Base-by-base conservation (phyloP, 2,113 vertebrate genomes). In the Lophochroa leadbeateri region DNA sequence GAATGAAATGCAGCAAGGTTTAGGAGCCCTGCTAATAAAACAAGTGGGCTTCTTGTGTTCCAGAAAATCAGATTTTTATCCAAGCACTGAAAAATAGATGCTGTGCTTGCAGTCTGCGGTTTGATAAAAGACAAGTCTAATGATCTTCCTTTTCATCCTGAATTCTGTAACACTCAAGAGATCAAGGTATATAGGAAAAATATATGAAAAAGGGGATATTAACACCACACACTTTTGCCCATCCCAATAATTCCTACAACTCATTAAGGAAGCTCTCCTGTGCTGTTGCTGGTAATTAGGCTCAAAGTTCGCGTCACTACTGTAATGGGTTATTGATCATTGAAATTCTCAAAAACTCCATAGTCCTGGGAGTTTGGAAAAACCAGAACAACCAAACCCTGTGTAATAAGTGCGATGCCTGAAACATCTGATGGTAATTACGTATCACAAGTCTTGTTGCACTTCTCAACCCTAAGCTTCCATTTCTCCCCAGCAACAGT, bases 301-400 rank as follows among this genome's bases (percentile, higher is more conserved):
- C 90, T 81, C 83, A 70, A 63, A 81, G 81, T 39, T 35, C 68
- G 46, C 88, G 90, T 93, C 97, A 87, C 88, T 63, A 17, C 21
- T 96, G 77, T 94, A 96, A 97, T 94, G 89, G 96, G 76, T 96
- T 98, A 98, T 97, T 94, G 98, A 98, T 96, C 88, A 74, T 79
- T 78, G 33, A 91, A 93, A 74, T 81, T 94, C 86, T 82, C 67
- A 16, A 85, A 96, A 94, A 94, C 95, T 87, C 96, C 90, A 87
- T 44, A 88, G 83, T 81, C 96, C 78, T 28, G 7, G 39, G 20
- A 81, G 55, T 76, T 89, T 41, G 71, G 64, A 1, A 7, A 65
- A 28, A 69, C 15, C 61, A 58, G 86, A 64, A 17, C 21, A 14
- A 28, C 53, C 29, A 65, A 81, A 28, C 7, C 76, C 71, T 81